phyloP scores from a whole-genome alignment of 2,888 invertebrate species.

The Empis stercorea region DNA sequence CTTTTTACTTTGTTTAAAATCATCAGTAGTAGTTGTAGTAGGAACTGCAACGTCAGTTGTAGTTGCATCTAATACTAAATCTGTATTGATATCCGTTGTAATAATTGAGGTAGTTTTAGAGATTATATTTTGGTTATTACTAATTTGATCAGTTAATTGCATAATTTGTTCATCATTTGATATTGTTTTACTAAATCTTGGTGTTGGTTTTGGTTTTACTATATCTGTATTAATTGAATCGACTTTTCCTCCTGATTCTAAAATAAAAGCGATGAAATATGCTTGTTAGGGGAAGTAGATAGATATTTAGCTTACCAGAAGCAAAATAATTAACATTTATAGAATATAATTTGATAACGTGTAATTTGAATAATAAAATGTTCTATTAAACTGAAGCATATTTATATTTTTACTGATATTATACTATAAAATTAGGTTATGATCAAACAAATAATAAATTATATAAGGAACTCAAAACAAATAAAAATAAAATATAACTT shows the following conservation, averaged over 20 bases:
- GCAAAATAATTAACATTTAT: slow-evolving; percentile 7
- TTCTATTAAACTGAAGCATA: no score
- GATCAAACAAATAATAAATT: no score
- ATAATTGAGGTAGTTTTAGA: neutral
- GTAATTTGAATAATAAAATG: no score
- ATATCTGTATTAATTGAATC: slow-evolving; percentile 22
- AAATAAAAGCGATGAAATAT: slow-evolving; percentile 33
- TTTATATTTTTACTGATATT: no score
- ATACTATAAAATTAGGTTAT: no score
- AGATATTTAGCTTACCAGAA: slow-evolving; percentile 14
- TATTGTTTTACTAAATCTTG: slow-evolving; percentile 32
- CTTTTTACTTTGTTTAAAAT: slow-evolving; percentile 14
- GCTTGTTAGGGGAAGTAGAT: slow-evolving; percentile 26
- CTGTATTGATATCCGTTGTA: neutral
- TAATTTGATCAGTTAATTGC: neutral
- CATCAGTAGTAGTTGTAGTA: neutral
- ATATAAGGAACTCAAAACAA: no score
- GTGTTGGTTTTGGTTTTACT: slow-evolving; percentile 39
- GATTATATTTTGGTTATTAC: neutral
- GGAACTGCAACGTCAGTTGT: no score
- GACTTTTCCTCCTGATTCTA: slow-evolving; percentile 34
- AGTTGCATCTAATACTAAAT: neutral
- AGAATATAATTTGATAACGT: no score
- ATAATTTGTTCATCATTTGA: slow-evolving; percentile 18
- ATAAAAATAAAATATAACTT: no score